Evolutionary conservation across 92 coral and sea anemone genomes (phyloP).

Genomic region (Palythoa grandis): DNA sequence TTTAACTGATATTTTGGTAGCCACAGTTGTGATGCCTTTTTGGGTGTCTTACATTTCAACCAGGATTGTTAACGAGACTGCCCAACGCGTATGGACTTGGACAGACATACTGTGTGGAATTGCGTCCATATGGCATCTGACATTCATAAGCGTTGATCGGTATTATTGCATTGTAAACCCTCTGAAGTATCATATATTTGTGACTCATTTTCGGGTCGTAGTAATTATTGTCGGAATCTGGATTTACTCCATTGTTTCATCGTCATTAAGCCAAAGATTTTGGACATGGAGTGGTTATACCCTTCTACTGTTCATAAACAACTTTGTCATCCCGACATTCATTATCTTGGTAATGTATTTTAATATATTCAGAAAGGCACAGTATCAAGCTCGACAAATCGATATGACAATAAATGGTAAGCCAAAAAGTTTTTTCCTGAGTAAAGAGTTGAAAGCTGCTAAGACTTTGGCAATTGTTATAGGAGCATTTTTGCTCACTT

Average conservation of each 20-base stretch:
- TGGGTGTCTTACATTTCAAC: constrained; percentile 77
- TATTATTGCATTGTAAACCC: constrained; percentile 86
- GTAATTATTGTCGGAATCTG: constrained; percentile 70
- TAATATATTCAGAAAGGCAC: constrained; percentile 83
- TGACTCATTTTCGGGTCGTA: constrained; percentile 70
- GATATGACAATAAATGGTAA: constrained; percentile 85
- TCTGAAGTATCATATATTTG: constrained; percentile 69
- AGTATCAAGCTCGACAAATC: constrained; percentile 84
- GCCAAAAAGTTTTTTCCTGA: constrained; percentile 71
- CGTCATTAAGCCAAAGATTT: constrained; percentile 66
- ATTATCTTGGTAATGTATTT: constrained; percentile 82
- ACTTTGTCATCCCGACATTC: constrained; percentile 79
- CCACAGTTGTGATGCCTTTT: constrained; percentile 80
- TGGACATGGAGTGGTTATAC: constrained; percentile 69
- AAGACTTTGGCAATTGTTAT: constrained; percentile 95
- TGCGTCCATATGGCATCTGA: constrained; percentile 91
- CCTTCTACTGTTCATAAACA: constrained; percentile 66
- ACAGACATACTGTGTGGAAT: constrained; percentile 87
- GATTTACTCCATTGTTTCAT: constrained; percentile 71
- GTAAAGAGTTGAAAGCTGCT: constrained; percentile 91
- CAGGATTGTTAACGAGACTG: constrained; percentile 48
- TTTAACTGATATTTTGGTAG: constrained; percentile 79
- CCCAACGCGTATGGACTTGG: constrained; percentile 88
- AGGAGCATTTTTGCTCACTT: constrained; percentile 90
- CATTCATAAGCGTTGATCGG: constrained; percentile 91